Evolutionary conservation across 2,888 invertebrate species (phyloP), one percentile per base, ranked within the genome.

Genomic region (Erebia epiphron): DNA sequence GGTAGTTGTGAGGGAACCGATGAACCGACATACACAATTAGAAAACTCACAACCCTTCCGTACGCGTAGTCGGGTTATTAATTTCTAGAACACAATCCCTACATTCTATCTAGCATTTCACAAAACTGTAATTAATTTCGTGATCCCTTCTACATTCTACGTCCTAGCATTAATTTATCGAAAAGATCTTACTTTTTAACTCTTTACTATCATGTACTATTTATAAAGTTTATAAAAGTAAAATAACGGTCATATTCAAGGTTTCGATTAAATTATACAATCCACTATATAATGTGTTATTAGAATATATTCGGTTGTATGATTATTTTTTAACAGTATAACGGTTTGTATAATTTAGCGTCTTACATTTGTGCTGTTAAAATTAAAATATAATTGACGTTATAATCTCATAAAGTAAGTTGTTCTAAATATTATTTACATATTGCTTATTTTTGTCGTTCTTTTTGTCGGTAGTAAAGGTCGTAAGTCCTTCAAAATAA

Each of bases 151-250:
- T 58, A 61, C n/a, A 43, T 9, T 54, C 54, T 54, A 54, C 54
- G 18, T 16, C 43, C 49, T 62, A 62, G 1, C 46, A 41, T 58
- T 61, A 61, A 46, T 61, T 61, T 61, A 18, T 61, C 61, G 61
- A 18, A 57, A 14, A 5, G 5, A 14, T 21, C 14, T 61, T 61
- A 62, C 2, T n/a, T 21, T 13, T 61, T 46, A 62, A 21, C 4
- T 41, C 46, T 21, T 62, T 21, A 46, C 49, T 18, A 62, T 62
- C 62, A 49, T 21, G 21, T 49, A 21, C 49, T 21, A 62, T 46
- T 49, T 62, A 62, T 62, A 62, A 49, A 62, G 8, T 49, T 46
- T 18, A 7, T 21, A 41, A 62, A 41, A 62, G 62, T 14, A 46
- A 46, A 49, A 62, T 62, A 62, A 62, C 46, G 62, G 62, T 43